phyloP scores from a whole-genome alignment of 1,140 invertebrate species.

The Aphaenogaster ashmeadi region DNA sequence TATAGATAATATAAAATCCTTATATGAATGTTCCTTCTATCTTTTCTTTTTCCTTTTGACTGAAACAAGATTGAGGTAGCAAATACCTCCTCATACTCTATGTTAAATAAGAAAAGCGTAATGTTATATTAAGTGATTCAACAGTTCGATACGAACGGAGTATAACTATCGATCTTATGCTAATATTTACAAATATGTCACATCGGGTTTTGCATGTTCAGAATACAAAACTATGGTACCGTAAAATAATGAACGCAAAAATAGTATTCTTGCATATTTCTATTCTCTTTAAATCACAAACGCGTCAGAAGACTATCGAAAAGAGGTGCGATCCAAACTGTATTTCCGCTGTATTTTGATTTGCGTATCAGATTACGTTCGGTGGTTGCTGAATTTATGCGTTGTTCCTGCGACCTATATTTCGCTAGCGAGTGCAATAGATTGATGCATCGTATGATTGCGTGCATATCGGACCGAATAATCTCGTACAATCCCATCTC shows the following conservation, averaged over 20 bases:
- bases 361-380: constrained; percentile 59
- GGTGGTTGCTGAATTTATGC: constrained; percentile 31
- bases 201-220: constrained; percentile 59
- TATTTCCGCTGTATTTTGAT: constrained; percentile 50
- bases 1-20: constrained; percentile 45
- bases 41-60: constrained; percentile 4
- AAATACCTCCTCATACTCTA: constrained; percentile 54
- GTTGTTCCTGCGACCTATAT: constrained; percentile 41
- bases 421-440: constrained; percentile 3
- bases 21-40: background rate
- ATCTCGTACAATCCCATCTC: background rate
- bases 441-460: background rate
- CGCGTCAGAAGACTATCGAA: constrained; percentile 68
- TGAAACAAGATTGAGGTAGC: constrained; percentile 48
- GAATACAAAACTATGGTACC: constrained; percentile 73
- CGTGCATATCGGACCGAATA: background rate
- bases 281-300: constrained; percentile 65
- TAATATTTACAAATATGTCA: constrained; percentile 78
- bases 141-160: constrained; percentile 71
- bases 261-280: constrained; percentile 64
- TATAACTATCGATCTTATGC: constrained; percentile 71
- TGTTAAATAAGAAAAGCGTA: constrained; percentile 61
- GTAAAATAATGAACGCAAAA: constrained; percentile 73
- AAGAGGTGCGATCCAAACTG: constrained; percentile 52
- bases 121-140: constrained; percentile 58